phyloP scores from a whole-genome alignment of 1,140 invertebrate species.

The Drosophila sturtevanti region DNA sequence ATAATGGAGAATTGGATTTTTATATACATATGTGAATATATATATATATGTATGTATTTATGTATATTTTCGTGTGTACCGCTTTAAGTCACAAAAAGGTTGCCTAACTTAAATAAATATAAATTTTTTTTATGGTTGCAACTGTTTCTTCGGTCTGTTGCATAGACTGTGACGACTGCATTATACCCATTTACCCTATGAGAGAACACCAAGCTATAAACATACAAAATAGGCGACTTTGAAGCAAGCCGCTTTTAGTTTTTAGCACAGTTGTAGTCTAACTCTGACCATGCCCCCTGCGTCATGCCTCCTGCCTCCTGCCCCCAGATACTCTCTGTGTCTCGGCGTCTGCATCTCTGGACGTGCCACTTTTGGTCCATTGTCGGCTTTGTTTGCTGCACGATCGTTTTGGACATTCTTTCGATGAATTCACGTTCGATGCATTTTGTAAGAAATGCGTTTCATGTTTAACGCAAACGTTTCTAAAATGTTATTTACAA shows the following conservation, averaged over 20 bases:
- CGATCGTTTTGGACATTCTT: conserved; percentile 51
- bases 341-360: conserved; percentile 28
- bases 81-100: too few relatives aligned
- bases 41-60: too few relatives aligned
- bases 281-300: background rate
- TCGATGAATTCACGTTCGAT: conserved; percentile 51
- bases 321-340: background rate
- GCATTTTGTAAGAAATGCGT: conserved; percentile 47
- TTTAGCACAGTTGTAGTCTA: conserved; percentile 52
- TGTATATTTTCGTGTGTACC: too few relatives aligned
- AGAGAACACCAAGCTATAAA: conserved; percentile 6
- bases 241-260: conserved; percentile 41
- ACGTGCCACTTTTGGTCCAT: conserved; percentile 56
- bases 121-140: background rate
- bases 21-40: too few relatives aligned
- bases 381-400: conserved; percentile 45
- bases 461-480: conserved; percentile 53
- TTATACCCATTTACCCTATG: background rate
- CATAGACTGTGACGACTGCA: background rate
- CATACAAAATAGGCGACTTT: conserved; percentile 20
- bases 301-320: conserved; percentile 14
- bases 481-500: conserved; percentile 51
- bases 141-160: background rate
- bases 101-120: background rate
- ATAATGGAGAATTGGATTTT: too few relatives aligned